These are phyloP conservation scores for Pipistrellus nathusii DNA, from an alignment of 2,797 vertebrate species.

Conservation along the genomic window DNA sequence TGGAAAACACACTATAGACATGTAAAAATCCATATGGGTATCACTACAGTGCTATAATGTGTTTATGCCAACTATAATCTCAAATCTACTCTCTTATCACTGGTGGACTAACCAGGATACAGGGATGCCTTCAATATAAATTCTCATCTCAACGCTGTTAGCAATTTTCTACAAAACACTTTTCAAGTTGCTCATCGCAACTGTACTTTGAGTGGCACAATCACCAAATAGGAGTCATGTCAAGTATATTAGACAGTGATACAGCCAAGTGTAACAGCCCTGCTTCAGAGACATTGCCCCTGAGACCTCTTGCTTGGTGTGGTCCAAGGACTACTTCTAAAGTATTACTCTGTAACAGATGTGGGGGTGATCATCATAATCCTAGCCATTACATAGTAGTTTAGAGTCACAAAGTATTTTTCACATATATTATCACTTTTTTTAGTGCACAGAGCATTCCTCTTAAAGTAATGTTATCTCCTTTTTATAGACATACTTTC, in stretches of 20 bases:
- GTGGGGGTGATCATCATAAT: not conserved
- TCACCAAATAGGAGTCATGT: not conserved
- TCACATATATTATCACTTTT: not conserved
- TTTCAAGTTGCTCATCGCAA: not conserved
- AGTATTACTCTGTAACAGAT: not conserved
- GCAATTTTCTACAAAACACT: not conserved
- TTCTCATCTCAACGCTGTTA: not conserved
- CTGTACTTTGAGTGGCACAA: not conserved
- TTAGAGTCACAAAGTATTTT: not conserved
- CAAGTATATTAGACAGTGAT: not conserved
- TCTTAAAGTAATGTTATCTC: not conserved
- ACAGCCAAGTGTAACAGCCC: not conserved
- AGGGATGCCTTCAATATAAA: not conserved
- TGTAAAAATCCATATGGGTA: not conserved
- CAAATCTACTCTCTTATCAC: not conserved
- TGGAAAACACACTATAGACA: not conserved
- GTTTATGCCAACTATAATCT: not conserved
- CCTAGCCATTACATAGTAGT: not conserved
- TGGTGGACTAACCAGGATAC: not conserved
- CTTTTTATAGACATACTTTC: not conserved
- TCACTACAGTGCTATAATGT: not conserved
- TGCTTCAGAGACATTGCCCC: not conserved
- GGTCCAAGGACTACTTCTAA: not conserved
- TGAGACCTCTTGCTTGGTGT: not conserved
- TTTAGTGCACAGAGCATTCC: not conserved